These are phyloP conservation scores for Dynastes tityus DNA, from an alignment of 2,888 invertebrate genomes.

Conservation along the genomic window DNA sequence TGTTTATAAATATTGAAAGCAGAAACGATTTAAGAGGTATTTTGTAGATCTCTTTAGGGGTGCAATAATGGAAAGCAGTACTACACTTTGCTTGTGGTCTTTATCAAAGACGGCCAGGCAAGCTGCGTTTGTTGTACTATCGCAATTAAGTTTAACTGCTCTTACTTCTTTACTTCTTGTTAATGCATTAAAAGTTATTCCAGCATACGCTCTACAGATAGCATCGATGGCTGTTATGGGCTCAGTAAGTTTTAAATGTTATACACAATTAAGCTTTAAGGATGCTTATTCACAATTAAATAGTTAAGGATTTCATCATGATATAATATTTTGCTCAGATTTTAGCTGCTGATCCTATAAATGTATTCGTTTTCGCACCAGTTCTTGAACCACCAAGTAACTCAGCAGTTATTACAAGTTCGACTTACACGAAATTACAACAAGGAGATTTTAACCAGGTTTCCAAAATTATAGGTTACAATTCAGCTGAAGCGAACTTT, in stretches of 20 bases:
- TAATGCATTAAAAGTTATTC: slow-evolving; percentile 54
- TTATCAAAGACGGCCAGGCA: slow-evolving; percentile 51
- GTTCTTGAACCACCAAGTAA: slow-evolving; percentile 61
- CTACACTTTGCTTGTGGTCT: slow-evolving; percentile 44
- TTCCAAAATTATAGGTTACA: slow-evolving; percentile 57
- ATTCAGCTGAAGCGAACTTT: slow-evolving; percentile 54
- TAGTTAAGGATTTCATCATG: too few species aligned
- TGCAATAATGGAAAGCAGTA: slow-evolving; percentile 49
- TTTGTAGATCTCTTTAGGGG: slow-evolving; percentile 42
- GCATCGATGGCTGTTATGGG: too few species aligned
- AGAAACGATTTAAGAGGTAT: neutral
- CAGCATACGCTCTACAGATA: neutral
- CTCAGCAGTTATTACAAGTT: slow-evolving; percentile 60
- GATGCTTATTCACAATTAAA: too few species aligned
- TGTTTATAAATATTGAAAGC: too few species aligned
- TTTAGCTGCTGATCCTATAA: slow-evolving; percentile 49
- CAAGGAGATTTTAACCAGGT: slow-evolving; percentile 55
- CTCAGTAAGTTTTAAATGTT: neutral
- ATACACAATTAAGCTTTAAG: too few species aligned
- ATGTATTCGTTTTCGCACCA: slow-evolving; percentile 62
- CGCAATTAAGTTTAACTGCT: slow-evolving; percentile 53
- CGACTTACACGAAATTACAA: slow-evolving; percentile 55
- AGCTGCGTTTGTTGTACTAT: slow-evolving; percentile 54
- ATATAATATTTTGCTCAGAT: neutral
- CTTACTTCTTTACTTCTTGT: slow-evolving; percentile 53